Base-by-base conservation (phyloP, 2,113 vertebrate species). In the Psettodes erumei region DNA sequence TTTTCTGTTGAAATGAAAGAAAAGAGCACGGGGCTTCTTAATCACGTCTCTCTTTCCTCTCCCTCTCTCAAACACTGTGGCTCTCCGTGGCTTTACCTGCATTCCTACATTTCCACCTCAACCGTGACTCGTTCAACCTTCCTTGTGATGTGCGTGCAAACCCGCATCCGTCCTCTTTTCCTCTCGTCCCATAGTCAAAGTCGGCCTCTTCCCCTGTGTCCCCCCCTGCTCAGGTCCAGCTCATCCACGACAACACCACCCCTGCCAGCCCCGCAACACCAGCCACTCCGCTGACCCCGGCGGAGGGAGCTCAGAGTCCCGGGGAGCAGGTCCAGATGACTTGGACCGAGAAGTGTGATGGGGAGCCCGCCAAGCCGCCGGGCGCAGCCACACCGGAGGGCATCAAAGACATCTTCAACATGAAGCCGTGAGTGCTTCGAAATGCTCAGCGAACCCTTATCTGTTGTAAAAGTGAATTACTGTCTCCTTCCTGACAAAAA, bases 361-460 rank as follows among this genome's bases (percentile, higher is more conserved):
- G 96, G 0, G 97, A 98, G 86, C 95, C 96, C 77, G 95, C 94
- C 82, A 97, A 99, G 90, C 95, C 95, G 59, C 94, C 95, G n/a
- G 96, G 95, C 48, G 96, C 95, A 0, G 92, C 95, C 90, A 97
- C 97, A 80, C 94, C 96, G 0, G 96, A 97, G 77, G 95, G 95
- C 93, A 96, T 99, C 93, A 98, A 97, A 89, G 98, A 99, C 89
- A 95, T 99, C 90, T 99, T 99, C 95, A 99, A 93, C 94, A 99
- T 99, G 97, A 99, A 99, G 94, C 98, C 98, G 98, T 99, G 95
- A 0, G 97, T 94, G 45, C 47, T 66, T 28, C 71, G 27, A 72
- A 18, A 65, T 64, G 82, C 77, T 77, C 47, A 8, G 28, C 65
- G 54, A 78, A 55, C 71, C 42, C 38, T 68, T 38, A 61, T 47